Conservation (phyloP, 2,797 vertebrate species). For the Tolypeutes matacus region DNA sequence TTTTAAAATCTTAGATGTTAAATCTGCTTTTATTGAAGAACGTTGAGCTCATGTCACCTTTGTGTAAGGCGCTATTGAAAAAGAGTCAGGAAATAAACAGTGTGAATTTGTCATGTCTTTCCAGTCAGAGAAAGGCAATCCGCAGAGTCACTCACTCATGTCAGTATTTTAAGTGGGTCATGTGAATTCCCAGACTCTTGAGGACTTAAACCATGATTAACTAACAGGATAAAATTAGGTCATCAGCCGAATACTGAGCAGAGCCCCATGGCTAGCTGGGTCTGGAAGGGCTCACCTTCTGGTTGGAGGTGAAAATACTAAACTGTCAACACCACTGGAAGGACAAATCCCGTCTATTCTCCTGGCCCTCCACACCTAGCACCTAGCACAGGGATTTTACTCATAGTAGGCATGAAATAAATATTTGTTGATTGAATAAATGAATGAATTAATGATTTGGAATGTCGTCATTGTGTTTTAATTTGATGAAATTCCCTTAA, state of each 20-base stretch:
- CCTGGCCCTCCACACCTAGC: background rate
- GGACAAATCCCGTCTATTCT: background rate
- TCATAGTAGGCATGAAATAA: background rate
- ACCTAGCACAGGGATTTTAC: background rate
- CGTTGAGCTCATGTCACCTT: background rate
- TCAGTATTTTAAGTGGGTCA: background rate
- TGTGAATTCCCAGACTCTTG: slow-evolving; percentile 34
- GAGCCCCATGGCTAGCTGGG: background rate
- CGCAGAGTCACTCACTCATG: background rate
- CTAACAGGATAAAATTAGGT: background rate
- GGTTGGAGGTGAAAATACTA: background rate
- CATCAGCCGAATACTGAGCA: background rate
- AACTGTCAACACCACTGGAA: background rate
- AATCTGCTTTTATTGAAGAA: background rate
- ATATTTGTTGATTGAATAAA: background rate
- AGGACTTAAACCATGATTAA: background rate
- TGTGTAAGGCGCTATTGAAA: background rate
- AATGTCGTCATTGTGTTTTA: background rate
- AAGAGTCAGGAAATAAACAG: background rate
- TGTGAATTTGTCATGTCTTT: background rate
- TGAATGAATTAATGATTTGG: background rate
- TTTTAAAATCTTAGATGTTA: slow-evolving; percentile 45
- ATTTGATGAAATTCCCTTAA: background rate
- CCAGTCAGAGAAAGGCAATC: background rate
- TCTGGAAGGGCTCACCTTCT: background rate